Base-by-base conservation (phyloP, 2,113 vertebrate species). In the Grallaria varia region DNA sequence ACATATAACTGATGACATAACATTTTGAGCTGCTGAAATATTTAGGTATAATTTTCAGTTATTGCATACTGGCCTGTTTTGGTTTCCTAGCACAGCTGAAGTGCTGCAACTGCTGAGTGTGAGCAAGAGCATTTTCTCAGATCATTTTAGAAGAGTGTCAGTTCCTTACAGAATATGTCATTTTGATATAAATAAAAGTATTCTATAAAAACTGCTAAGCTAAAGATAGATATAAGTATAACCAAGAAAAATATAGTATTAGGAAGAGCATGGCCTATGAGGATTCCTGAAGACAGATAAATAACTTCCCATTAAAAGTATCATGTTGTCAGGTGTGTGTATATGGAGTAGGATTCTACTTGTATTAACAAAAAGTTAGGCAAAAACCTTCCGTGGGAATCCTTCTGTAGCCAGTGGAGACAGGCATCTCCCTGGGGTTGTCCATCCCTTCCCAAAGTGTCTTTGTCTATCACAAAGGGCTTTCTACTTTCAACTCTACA, bases 21-120 rank as follows among this genome's bases (percentile, higher is more conserved):
- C 79, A 93, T 91, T 82, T 37, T 47, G 72, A 90, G 47, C 72
- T 94, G 76, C 90, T 96, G 94, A 97, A 96, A 97, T 95, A 95
- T 96, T 96, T 92, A 95, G 87, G 39, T 60, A 89, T 91, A 66
- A 91, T 90, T 93, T 92, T 93, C 89, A 60, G 89, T 91, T 93
- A 92, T 52, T 95, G 56, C 86, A 92, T n/a, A 72, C 42, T 68
- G 69, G 77, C 39, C 52, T 84, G 91, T 95, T 95, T 81, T 73
- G 81, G 89, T 53, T 84, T 92, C 68, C 60, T 78, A 56, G 60
- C 52, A 78, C 64, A 72, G 75, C 0, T 33, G 52, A 83, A 96
- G 42, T 47, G 47, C 82, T 88, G 53, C 67, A 88, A 47, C 59
- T 84, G 47, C 76, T 78, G 93, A 60, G 76, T 49, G 59, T 86